These are phyloP conservation scores for Heliconius aoede DNA, from an alignment of 2,888 invertebrate species.

Conservation along the genomic window DNA sequence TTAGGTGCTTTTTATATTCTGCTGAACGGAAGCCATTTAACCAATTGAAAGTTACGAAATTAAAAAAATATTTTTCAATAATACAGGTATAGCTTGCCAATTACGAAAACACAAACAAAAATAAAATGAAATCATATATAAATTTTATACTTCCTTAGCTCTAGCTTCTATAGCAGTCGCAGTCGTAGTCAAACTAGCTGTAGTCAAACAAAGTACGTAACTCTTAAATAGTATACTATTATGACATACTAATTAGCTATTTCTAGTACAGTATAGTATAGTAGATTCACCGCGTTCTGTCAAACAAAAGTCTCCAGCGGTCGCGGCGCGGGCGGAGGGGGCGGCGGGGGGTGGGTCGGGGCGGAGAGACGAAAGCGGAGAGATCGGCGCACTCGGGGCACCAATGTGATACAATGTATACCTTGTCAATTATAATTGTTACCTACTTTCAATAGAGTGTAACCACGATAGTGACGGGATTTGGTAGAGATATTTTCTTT, in stretches of 20 bases:
- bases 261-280: background rate
- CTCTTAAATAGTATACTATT: too few relatives aligned
- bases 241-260: background rate
- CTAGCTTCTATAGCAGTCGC: background rate
- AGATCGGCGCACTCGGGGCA: constrained; percentile 14
- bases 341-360: background rate
- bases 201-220: too few relatives aligned
- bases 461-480: too few relatives aligned
- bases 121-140: background rate
- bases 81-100: background rate
- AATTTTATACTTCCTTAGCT: background rate
- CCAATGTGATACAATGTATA: background rate
- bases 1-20: too few relatives aligned
- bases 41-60: too few relatives aligned
- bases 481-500: too few relatives aligned
- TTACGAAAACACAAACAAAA: background rate
- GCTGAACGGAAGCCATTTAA: too few relatives aligned
- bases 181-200: background rate
- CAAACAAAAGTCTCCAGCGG: constrained; percentile 24
- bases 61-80: background rate
- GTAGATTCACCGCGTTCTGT: constrained; percentile 24
- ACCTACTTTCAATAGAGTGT: background rate
- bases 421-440: background rate
- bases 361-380: constrained; percentile 36
- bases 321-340: background rate